These are phyloP conservation scores for Acanthurus lineatus DNA, from an alignment of 2,797 vertebrate species.

Conservation along the genomic window DNA sequence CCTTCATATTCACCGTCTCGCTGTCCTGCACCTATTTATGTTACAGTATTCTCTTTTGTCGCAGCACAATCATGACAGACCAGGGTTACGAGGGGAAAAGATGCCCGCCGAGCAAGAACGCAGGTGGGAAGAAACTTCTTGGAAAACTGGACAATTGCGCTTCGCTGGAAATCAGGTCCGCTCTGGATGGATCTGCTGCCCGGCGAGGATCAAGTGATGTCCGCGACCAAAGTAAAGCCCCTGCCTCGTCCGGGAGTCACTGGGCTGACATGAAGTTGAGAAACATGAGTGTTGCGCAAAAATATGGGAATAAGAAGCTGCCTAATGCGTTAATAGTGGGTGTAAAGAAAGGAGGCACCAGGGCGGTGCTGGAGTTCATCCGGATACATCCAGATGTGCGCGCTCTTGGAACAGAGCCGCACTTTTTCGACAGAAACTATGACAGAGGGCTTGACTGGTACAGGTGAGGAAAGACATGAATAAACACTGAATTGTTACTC, in stretches of 20 bases:
- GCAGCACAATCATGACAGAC: constrained; percentile 85
- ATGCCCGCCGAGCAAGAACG: constrained; percentile 81
- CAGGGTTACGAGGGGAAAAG: constrained; percentile 83
- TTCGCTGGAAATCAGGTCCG: constrained; percentile 64
- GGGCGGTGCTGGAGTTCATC: constrained; percentile 96
- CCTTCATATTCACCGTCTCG: constrained; percentile 92
- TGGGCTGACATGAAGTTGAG: constrained; percentile 69
- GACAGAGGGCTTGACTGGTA: constrained; percentile 95
- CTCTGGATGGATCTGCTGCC: constrained; percentile 52
- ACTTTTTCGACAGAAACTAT: constrained; percentile 98
- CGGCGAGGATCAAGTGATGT: constrained; percentile 59
- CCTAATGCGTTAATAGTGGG: constrained; percentile 94
- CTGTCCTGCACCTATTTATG: constrained; percentile 93
- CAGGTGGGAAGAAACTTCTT: constrained; percentile 91
- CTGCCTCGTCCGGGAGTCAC: constrained; percentile 49
- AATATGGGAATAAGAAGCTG: constrained; percentile 90
- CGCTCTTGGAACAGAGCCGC: constrained; percentile 94
- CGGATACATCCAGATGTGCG: constrained; percentile 96
- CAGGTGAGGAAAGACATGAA: constrained; percentile 87
- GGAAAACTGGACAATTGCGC: constrained; percentile 87
- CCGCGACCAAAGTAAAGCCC: constrained; percentile 70
- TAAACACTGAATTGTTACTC: fast-evolving
- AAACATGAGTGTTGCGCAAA: constrained; percentile 83
- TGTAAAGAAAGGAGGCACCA: constrained; percentile 96
- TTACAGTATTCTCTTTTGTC: constrained; percentile 91